phyloP scores from a whole-genome alignment of 2,888 invertebrate species.

The Rambutsinella grinnellia region DNA sequence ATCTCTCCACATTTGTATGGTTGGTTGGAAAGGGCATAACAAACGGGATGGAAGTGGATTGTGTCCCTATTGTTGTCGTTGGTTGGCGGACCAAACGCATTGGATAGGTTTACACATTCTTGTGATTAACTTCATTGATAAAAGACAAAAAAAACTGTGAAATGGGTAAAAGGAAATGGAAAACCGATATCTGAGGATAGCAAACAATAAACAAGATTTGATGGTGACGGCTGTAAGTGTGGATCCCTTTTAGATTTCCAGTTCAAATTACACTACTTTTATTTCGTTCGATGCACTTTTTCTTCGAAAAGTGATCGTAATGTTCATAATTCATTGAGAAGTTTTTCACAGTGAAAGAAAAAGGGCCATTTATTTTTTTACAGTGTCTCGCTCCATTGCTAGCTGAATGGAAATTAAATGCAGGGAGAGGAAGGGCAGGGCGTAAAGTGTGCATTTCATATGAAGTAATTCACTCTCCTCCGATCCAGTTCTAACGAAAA shows the following conservation, averaged over 20 bases:
- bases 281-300: slow-evolving; percentile 1
- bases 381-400: neutral
- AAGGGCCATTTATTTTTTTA: neutral
- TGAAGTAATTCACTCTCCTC: neutral
- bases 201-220: slow-evolving; percentile 3
- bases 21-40: neutral
- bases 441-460: neutral
- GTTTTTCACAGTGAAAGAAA: neutral
- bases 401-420: neutral
- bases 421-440: neutral
- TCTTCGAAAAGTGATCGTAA: neutral
- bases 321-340: neutral
- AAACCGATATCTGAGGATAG: slow-evolving; percentile 38
- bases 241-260: slow-evolving; percentile 27
- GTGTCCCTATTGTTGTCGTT: neutral
- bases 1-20: slow-evolving; percentile 10
- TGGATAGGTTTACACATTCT: neutral
- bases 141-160: neutral
- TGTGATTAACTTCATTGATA: neutral
- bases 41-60: neutral
- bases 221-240: neutral
- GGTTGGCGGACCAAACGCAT: neutral
- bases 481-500: neutral
- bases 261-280: slow-evolving; percentile 44
- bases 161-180: slow-evolving; percentile 33